Conservation (phyloP, 2,113 vertebrate genomes). For the Tympanuchus pallidicinctus region DNA sequence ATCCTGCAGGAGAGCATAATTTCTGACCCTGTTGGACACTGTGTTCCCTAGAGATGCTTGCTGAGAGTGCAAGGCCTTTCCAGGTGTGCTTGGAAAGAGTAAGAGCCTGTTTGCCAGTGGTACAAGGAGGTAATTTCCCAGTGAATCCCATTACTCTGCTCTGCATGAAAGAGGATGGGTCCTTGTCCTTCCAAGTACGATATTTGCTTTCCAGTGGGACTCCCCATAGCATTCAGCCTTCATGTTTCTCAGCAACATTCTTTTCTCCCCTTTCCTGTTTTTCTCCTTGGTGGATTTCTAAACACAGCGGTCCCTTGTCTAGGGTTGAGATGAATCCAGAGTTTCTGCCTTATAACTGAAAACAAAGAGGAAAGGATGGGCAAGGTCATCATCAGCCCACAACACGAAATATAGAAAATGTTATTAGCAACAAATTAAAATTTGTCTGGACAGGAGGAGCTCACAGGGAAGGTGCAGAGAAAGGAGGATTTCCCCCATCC, state of each 20-base stretch:
- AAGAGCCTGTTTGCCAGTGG: background rate
- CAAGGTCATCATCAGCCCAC: slow-evolving; percentile 47
- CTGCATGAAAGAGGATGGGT: background rate
- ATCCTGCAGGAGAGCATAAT: rapidly evolving
- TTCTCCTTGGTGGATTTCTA: slow-evolving; percentile 39
- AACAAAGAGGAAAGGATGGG: slow-evolving; percentile 42
- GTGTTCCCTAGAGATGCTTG: background rate
- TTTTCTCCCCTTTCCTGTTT: slow-evolving; percentile 18
- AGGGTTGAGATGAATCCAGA: slow-evolving; percentile 55
- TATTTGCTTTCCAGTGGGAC: background rate
- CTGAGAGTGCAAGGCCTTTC: background rate
- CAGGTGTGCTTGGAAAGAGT: background rate
- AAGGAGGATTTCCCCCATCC: background rate
- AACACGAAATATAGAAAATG: slow-evolving; percentile 60
- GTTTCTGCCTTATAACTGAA: slow-evolving; percentile 31
- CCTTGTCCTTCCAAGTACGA: background rate
- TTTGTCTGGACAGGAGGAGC: slow-evolving; percentile 5
- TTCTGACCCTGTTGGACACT: background rate
- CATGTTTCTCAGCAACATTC: slow-evolving; percentile 11
- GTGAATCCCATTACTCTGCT: background rate
- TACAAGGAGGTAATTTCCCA: background rate
- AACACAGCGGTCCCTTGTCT: slow-evolving; percentile 40
- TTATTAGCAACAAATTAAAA: slow-evolving; percentile 62
- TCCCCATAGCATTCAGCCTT: background rate
- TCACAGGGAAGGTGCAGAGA: slow-evolving; percentile 8